These are phyloP conservation scores for Aramus guarauna DNA, from an alignment of 2,113 vertebrate species.

Conservation along the genomic window DNA sequence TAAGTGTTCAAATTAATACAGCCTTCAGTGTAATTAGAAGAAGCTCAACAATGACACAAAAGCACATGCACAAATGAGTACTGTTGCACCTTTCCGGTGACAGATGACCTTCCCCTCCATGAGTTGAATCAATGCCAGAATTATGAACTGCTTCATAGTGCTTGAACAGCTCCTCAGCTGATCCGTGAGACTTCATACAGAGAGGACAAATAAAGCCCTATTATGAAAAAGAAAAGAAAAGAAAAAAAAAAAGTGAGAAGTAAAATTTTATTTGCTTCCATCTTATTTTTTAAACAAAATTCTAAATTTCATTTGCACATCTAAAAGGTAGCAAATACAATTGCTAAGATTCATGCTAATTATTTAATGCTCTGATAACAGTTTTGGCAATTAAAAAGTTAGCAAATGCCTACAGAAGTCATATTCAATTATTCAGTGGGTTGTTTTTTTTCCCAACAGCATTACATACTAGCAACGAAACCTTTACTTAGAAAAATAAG, in stretches of 20 bases:
- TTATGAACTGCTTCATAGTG: conserved; percentile 96
- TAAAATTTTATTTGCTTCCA: background rate
- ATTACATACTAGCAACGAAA: background rate
- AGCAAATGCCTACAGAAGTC: background rate
- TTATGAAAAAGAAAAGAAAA: background rate
- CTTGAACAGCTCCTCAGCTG: conserved; percentile 96
- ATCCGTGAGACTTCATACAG: conserved; percentile 98
- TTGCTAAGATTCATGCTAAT: background rate
- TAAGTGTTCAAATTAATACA: background rate
- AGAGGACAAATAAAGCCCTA: conserved; percentile 99
- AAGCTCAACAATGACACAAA: background rate
- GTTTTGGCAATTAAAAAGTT: background rate
- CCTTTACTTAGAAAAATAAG: background rate
- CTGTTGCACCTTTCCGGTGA: conserved; percentile 82
- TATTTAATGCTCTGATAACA: background rate
- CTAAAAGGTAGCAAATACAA: background rate
- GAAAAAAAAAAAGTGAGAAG: background rate
- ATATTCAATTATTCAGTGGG: background rate
- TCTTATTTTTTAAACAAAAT: background rate
- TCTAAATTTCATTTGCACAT: background rate
- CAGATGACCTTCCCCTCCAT: conserved; percentile 76
- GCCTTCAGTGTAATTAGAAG: background rate
- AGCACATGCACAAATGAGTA: conserved; percentile 9
- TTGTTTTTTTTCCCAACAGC: background rate
- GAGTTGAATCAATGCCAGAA: conserved; percentile 82